Evolutionary conservation across 2,797 vertebrate genomes (phyloP), one percentile per base, ranked within the genome.

Genomic region (Zalophus californianus): DNA sequence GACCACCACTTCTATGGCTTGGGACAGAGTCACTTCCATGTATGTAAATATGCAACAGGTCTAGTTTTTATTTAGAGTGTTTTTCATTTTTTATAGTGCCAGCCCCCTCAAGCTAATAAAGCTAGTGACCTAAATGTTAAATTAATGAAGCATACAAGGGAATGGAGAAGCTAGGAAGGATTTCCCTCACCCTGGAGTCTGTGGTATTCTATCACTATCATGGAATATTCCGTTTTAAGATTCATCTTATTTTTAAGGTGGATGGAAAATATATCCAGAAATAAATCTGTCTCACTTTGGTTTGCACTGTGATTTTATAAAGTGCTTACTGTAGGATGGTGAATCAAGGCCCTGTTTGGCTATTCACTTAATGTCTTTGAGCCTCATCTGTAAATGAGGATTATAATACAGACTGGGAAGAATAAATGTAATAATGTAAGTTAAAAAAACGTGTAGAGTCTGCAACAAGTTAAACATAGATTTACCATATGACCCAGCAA

Each of bases 211-310:
- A 27, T 73, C 44, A 83, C 21, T 66, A 14, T 66, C 35, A 48
- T 21, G n/a, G 14, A 91, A 88, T 78, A 13, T 84, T 84, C 23
- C 79, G 0, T 32, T 73, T 77, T 35, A 86, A 60, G 50, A 87
- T 54, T 83, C 15, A 79, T 72, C 56, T 70, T 83, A 72, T 83
- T 92, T 92, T 96, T 66, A 93, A 87, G 54, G 64, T 79, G 6
- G 5, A 11, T 0, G 29, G 54, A 68, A 86, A 79, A 78, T 72
- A 96, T 23, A 77, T 48, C 14, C 20, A 89, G 56, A 89, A 91
- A 54, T 68, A 86, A 89, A 70, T 70, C 52, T 62, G 32, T 83
- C 2, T 91, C 14, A 35, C 7, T 78, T 87, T 72, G 70, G 14
- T 79, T 93, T 91, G 87, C 48, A 73, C 48, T 91, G 60, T 68